Evolutionary conservation across 2,113 vertebrate species (phyloP).

Genomic region (Plectropomus leopardus): DNA sequence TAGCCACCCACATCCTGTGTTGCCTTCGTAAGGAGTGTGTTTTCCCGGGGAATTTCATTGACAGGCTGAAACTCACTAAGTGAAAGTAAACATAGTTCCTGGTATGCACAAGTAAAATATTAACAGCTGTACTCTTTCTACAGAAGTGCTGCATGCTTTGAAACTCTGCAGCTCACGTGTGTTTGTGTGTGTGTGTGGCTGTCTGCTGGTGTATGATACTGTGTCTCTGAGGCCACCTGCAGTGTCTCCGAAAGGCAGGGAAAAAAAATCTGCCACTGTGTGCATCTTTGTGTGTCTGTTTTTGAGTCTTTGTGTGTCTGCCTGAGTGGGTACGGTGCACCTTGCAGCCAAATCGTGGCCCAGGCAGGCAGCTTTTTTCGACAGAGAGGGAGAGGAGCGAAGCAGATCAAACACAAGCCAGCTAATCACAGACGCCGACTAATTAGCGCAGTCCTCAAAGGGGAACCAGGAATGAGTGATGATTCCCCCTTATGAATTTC

Average conservation of each 20-base stretch:
- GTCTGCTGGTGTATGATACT: constrained; percentile 57
- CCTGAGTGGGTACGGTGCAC: constrained; percentile 38
- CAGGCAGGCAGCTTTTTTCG: constrained; percentile 69
- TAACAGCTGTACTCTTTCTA: constrained; percentile 63
- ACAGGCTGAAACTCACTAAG: constrained; percentile 55
- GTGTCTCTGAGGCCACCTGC: constrained; percentile 68
- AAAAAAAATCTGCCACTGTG: constrained; percentile 25
- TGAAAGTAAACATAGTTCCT: constrained; percentile 70
- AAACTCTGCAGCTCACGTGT: constrained; percentile 5
- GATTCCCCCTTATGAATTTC: constrained; percentile 78
- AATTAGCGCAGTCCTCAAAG: constrained; percentile 83
- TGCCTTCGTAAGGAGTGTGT: constrained; percentile 19
- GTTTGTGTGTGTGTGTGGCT: constrained; percentile 13
- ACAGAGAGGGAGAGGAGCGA: constrained; percentile 66
- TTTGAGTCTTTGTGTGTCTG: constrained; percentile 36
- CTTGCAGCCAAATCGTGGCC: constrained; percentile 64
- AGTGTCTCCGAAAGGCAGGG: constrained; percentile 59
- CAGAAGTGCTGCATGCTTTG: constrained; percentile 38
- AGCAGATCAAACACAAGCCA: constrained; percentile 81
- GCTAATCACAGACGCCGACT: constrained; percentile 82
- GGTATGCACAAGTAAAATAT: constrained; percentile 68
- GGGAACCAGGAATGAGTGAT: constrained; percentile 78
- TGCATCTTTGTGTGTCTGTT: constrained; percentile 35
- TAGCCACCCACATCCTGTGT: constrained; percentile 59
- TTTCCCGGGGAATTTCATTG: constrained; percentile 57